Conservation (phyloP, 2,113 vertebrate genomes). For the Megaleporinus macrocephalus region DNA sequence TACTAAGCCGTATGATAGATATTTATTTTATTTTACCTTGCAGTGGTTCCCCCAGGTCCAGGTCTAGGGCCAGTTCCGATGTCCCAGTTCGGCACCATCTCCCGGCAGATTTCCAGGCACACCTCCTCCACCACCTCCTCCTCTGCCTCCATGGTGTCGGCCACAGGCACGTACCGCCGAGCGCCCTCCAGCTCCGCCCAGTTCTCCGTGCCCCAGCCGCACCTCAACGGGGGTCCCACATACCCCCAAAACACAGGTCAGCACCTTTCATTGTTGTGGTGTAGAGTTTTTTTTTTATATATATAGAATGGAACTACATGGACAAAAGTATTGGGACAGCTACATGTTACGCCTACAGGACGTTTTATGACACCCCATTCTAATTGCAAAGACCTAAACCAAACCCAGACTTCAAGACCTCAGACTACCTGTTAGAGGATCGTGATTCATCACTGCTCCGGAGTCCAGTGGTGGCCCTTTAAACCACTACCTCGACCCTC, state of each 20-base stretch:
- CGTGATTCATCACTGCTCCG: no score
- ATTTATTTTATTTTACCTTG: background rate
- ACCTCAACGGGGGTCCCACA: slow-evolving; percentile 95
- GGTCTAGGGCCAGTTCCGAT: slow-evolving; percentile 94
- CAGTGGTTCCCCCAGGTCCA: slow-evolving; percentile 79
- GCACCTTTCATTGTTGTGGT: no score
- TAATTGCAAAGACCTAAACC: no score
- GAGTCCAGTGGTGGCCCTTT: no score
- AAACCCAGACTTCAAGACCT: no score
- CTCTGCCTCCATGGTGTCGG: slow-evolving; percentile 95
- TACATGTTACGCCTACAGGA: no score
- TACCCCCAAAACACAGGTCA: slow-evolving; percentile 96
- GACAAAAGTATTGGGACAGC: no score
- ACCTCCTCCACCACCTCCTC: slow-evolving; percentile 91
- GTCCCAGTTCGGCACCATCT: slow-evolving; percentile 99
- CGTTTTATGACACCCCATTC: no score
- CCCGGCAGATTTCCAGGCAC: slow-evolving; percentile 97
- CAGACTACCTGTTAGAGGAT: no score
- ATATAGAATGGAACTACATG: no score
- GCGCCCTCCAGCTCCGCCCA: slow-evolving; percentile 94
- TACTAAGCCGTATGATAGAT: background rate
- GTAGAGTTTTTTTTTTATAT: background rate
- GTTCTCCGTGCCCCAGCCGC: slow-evolving; percentile 88
- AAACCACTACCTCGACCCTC: no score
- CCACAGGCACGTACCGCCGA: slow-evolving; percentile 97